Evolutionary conservation across 1,140 invertebrate genomes (phyloP).

Genomic region (Heterodera schachtii): DNA sequence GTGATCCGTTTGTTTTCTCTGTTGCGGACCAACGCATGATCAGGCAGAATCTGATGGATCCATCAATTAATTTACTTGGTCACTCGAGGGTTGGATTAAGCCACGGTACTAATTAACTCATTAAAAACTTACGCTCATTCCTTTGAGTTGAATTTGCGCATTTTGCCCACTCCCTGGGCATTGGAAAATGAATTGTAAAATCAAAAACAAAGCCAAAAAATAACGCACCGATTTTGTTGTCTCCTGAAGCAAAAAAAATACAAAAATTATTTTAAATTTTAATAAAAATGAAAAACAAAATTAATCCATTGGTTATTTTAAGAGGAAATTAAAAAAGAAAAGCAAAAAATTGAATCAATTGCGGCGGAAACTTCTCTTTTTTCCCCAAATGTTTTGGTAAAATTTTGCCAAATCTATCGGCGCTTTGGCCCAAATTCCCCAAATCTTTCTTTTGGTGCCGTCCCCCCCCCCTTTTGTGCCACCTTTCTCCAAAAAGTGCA

Average conservation of each 20-base stretch:
- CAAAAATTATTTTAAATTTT: conserved; percentile 8
- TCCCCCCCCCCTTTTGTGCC: no score
- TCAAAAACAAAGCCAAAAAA: not conserved
- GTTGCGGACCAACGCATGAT: conserved; percentile 70
- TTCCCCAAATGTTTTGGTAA: no score
- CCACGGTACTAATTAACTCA: no score
- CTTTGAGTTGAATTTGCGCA: conserved; percentile 70
- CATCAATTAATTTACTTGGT: no score
- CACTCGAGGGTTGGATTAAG: no score
- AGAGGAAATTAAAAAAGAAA: no score
- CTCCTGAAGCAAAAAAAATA: conserved; percentile 29
- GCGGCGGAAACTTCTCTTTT: no score
- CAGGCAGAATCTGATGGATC: conserved; percentile 66
- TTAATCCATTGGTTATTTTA: no score
- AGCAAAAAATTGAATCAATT: no score
- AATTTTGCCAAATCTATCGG: no score
- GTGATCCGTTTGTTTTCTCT: conserved; percentile 67
- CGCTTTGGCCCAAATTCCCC: no score
- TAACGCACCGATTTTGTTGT: conserved; percentile 43
- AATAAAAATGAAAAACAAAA: conserved; percentile 32
- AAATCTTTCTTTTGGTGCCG: no score
- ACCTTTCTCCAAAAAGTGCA: conserved; percentile 70
- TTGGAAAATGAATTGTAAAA: not conserved
- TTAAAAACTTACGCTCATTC: conserved; percentile 67
- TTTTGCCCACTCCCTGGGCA: conserved; percentile 53